Evolutionary conservation across 1,140 invertebrate species (phyloP).

Genomic region (Arctopsyche grandis): DNA sequence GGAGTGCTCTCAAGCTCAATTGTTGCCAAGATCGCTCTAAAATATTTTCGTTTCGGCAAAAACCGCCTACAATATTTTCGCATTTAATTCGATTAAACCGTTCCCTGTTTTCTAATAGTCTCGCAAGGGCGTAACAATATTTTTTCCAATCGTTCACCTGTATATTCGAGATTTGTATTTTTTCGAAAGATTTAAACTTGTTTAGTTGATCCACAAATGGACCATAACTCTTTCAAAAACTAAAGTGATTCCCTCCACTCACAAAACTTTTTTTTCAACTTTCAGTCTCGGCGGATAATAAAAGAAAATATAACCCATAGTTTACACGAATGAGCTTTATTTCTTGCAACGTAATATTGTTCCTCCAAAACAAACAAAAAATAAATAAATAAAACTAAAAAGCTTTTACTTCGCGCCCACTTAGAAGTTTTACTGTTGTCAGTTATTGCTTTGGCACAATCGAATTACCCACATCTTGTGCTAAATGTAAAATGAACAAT

Average conservation of each 20-base stretch:
- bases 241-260: slow-evolving; percentile 14
- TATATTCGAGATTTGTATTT: no score
- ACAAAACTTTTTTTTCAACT: slow-evolving; percentile 24
- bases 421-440: slow-evolving; percentile 12
- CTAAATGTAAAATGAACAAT: neutral
- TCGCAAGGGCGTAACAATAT: no score
- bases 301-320: slow-evolving; percentile 25
- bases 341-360: slow-evolving; percentile 23
- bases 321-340: slow-evolving; percentile 30
- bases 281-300: slow-evolving; percentile 14
- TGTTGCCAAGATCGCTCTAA: neutral
- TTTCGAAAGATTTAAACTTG: slow-evolving; percentile 18
- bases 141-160: no score
- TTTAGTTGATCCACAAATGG: slow-evolving; percentile 26
- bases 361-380: neutral
- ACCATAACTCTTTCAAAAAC: slow-evolving; percentile 22
- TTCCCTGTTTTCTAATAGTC: no score
- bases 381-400: slow-evolving; percentile 1
- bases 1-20: slow-evolving; percentile 4
- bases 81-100: no score
- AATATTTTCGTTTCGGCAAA: no score
- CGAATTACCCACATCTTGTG: neutral
- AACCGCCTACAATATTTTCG: no score
- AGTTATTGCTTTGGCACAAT: neutral
- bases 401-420: slow-evolving; percentile 13